Evolutionary conservation across 2,888 invertebrate species (phyloP), one percentile per base, ranked within the genome.

Genomic region (Harpagoxenus sublaevis): DNA sequence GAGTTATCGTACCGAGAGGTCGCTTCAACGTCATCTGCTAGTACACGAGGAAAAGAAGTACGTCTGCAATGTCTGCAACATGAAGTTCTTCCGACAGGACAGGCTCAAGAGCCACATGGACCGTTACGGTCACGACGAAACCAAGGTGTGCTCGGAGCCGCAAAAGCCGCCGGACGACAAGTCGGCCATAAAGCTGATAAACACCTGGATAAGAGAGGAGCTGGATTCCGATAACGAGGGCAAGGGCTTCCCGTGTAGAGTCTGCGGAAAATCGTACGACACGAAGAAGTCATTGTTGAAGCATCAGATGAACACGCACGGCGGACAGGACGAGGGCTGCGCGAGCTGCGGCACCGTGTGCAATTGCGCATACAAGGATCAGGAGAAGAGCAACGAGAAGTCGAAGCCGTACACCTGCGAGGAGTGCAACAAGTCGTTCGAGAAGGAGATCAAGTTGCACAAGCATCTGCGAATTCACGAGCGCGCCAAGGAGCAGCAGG

Each of bases 151-250:
- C 23, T 55, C 75, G 15, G 91, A 91, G 42, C 71, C 85, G 5
- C 89, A 91, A 78, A 92, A 91, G 77, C 92, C 92, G 18, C 88
- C 90, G 0, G 93, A 93, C 31, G 92, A 92, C 10, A 92, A 92
- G 66, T 90, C 92, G 0, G 91, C 92, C 0, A 91, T 94, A 28
- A 94, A 93, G 75, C 75, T 94, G 28, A 94, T 94, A 79, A 94
- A 94, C 62, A 92, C 84, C 18, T 94, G 94, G 94, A 93, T 94
- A 55, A 87, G 92, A 31, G 93, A 93, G 70, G 93, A 94, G 77
- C 77, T 94, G 18, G 92, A 93, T 68, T 92, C 92, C 0, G 93
- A 93, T 48, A 92, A 90, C 60, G 93, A 93, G 68, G 91, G 90
- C 4, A 94, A 93, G 71, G 91, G 91, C 2, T 93, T 94, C 42